phyloP scores from a whole-genome alignment of 2,888 invertebrate genomes.

The Coelogynopora nodosa region DNA sequence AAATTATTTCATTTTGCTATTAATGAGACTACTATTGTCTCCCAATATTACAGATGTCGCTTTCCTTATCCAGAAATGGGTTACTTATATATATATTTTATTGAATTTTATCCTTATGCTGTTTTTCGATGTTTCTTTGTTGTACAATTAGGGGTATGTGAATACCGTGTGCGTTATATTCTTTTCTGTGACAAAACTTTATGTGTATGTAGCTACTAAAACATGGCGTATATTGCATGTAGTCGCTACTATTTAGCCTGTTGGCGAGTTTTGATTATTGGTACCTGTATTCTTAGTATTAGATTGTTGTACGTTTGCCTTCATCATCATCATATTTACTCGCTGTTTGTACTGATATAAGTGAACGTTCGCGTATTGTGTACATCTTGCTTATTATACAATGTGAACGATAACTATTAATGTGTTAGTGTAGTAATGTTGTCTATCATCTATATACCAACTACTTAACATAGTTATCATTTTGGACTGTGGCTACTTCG shows the following conservation, averaged over 20 bases:
- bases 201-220: no score
- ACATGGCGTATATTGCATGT: background rate
- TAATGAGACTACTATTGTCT: background rate
- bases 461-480: background rate
- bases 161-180: background rate
- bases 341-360: background rate
- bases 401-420: no score
- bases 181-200: background rate
- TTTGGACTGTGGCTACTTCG: background rate
- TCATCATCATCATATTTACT: background rate
- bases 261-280: background rate
- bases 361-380: background rate
- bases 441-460: background rate
- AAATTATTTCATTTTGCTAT: constrained; percentile 17
- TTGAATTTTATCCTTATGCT: constrained; percentile 3
- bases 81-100: constrained; percentile 31
- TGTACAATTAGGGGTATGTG: background rate
- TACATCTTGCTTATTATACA: background rate
- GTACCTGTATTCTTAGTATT: background rate
- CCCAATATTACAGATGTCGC: background rate
- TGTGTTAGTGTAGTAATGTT: background rate
- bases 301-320: constrained; percentile 20
- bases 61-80: constrained; percentile 24
- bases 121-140: constrained; percentile 8
- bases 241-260: constrained; percentile 16